These are phyloP conservation scores for Gallinago solitaria DNA, from an alignment of 2,797 vertebrate genomes.

Conservation along the genomic window DNA sequence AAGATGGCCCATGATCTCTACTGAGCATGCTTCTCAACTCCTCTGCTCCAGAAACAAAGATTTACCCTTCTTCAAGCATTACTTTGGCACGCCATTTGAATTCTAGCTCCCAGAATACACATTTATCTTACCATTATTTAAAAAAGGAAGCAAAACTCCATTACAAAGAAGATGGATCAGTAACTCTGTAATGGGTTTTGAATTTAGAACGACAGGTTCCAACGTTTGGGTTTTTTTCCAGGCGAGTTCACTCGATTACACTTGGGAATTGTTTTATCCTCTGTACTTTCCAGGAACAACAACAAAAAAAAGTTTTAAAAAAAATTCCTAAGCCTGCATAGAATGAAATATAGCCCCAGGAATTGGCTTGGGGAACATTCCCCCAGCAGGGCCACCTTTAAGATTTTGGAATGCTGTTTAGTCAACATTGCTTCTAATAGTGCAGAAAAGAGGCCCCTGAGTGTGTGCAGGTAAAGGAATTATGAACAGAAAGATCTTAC, in stretches of 20 bases:
- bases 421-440: neutral
- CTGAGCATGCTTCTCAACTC: neutral
- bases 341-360: neutral
- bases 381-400: neutral
- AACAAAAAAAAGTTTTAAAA: neutral
- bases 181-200: conserved; percentile 13
- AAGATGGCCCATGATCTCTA: neutral
- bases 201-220: conserved; percentile 25
- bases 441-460: neutral
- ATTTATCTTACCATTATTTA: neutral
- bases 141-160: neutral
- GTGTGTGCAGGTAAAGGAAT: neutral
- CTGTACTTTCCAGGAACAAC: neutral
- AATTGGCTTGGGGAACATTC: neutral
- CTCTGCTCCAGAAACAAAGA: neutral
- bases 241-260: neutral
- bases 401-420: neutral
- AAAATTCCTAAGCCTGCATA: neutral
- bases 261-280: neutral
- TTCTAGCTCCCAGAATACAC: neutral
- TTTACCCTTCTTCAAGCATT: neutral
- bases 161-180: neutral
- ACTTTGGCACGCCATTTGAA: neutral
- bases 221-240: neutral
- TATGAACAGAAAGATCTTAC: neutral